Evolutionary conservation across 2,797 vertebrate genomes (phyloP), one percentile per base, ranked within the genome.

Genomic region (Danio aesculapii): DNA sequence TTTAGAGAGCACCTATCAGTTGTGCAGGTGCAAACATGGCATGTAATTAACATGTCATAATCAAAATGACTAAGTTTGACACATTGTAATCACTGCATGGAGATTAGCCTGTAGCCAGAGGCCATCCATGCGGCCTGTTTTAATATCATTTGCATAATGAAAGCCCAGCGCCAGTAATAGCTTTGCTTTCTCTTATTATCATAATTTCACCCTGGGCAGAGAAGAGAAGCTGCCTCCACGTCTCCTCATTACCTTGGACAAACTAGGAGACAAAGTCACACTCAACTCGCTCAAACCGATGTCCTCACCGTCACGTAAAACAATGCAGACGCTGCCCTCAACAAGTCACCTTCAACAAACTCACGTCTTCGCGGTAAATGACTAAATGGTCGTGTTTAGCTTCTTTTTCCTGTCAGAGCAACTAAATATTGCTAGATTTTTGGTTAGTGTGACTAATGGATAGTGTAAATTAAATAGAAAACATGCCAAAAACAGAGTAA

Each of bases 131-230:
- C 93, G 93, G 94, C 94, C 95, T 96, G 95, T 95, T 97, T 98
- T 98, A 98, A 98, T 98, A 97, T 98, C 95, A 98, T 99, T 98
- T 98, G 97, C 97, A 99, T 99, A 98, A 98, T 98, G 97, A 98
- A 97, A 97, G 96, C 95, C 95, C 95, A 95, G 95, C 94, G 94
- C 94, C 95, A 96, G 96, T 99, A 98, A 98, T 98, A 98, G 98
- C 96, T 98, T 98, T 96, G 94, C 95, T 94, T 95, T 94, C 93
- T 97, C 96, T 97, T 98, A 97, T 99, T 99, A 98, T 97, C 96
- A 97, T 98, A 96, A 97, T 97, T 97, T 97, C 94, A 98, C 97
- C 97, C 96, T 95, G 95, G 97, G 97, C 97, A 93, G 95, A 94
- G 94, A 94, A 94, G 94, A 92, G 30, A 30, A 30, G 30, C 92